Evolutionary conservation across 2,797 vertebrate species (phyloP).

Genomic region (Hylomyscus alleni): DNA sequence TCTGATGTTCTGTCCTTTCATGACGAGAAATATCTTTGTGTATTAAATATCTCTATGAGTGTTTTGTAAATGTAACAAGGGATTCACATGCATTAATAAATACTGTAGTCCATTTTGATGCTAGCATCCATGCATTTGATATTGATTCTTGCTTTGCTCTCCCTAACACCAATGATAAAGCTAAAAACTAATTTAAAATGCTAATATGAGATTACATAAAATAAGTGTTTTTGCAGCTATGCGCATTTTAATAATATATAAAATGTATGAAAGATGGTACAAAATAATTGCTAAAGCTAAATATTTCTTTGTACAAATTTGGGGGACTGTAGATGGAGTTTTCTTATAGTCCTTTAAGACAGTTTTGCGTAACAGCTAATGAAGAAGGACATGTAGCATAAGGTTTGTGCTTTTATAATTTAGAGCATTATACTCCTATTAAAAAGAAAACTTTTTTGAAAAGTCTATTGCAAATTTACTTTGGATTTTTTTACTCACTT

Average conservation of each 20-base stretch:
- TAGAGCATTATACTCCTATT: background rate
- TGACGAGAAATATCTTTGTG: background rate
- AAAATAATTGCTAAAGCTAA: background rate
- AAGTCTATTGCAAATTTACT: background rate
- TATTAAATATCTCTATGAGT: background rate
- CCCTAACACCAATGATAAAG: background rate
- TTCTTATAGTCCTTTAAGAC: background rate
- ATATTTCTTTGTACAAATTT: background rate
- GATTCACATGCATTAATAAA: background rate
- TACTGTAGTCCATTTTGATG: background rate
- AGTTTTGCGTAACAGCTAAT: background rate
- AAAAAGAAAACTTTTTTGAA: background rate
- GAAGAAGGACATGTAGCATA: background rate
- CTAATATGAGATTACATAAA: background rate
- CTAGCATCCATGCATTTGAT: background rate
- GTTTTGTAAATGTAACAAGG: constrained; percentile 4
- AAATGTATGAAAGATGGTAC: background rate
- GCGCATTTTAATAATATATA: background rate
- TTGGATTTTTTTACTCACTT: background rate
- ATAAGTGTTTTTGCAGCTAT: background rate
- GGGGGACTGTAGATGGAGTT: background rate
- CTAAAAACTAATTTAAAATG: background rate
- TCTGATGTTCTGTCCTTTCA: background rate
- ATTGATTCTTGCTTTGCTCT: constrained; percentile 11
- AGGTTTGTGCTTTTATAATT: background rate